phyloP scores from a whole-genome alignment of 2,888 invertebrate species.

The Philereme vetulata region DNA sequence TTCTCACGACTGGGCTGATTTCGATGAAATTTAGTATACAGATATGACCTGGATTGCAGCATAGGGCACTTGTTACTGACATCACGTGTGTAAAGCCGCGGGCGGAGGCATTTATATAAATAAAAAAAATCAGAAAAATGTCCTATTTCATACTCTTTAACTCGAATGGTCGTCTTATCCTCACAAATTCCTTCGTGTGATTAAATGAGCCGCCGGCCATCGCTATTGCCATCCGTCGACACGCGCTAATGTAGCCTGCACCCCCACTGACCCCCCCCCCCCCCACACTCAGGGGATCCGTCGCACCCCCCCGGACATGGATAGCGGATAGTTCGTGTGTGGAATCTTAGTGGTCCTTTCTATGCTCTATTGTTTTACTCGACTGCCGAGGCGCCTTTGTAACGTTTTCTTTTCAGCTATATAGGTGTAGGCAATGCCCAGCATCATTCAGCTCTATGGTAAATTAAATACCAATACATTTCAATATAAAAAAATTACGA shows the following conservation, averaged over 20 bases:
- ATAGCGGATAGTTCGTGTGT: slow-evolving; percentile 27
- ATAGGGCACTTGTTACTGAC: no score
- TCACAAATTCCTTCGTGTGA: slow-evolving; percentile 79
- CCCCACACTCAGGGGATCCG: slow-evolving; percentile 9
- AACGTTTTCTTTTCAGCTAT: no score
- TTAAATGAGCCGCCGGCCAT: slow-evolving; percentile 82
- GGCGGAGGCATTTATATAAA: no score
- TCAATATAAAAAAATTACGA: no score
- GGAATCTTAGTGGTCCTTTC: slow-evolving; percentile 29
- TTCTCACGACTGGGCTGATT: no score
- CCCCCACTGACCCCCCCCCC: slow-evolving; percentile 14
- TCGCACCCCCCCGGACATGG: slow-evolving; percentile 20
- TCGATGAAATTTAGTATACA: no score
- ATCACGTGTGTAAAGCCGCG: no score
- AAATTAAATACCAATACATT: no score
- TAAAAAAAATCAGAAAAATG: slow-evolving; percentile 11
- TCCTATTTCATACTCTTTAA: slow-evolving; percentile 46
- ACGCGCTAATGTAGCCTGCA: slow-evolving; percentile 52
- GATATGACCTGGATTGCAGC: no score
- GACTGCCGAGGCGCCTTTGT: no score
- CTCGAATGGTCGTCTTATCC: slow-evolving; percentile 49
- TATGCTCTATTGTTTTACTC: slow-evolving; percentile 11
- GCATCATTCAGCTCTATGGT: no score
- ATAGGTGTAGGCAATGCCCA: no score
- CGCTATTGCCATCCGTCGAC: slow-evolving; percentile 71